Evolutionary conservation across 2,113 vertebrate genomes (phyloP).

Genomic region (Mus musculus): GRCm39 chr16:41547501-41548000

Average conservation of each 20-base stretch:
- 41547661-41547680: neutral
- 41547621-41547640: neutral
- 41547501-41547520: neutral
- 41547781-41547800: neutral
- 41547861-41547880: neutral
- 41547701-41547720: neutral
- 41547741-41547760: neutral
- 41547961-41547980: neutral
- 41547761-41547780: neutral
- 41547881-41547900: neutral
- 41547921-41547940: neutral
- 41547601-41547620: neutral
- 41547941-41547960: neutral
- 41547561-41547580: neutral
- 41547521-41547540: neutral
- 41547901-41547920: neutral
- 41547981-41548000: neutral
- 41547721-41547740: neutral
- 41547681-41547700: neutral
- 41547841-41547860: neutral
- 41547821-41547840: neutral
- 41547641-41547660: neutral
- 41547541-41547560: neutral
- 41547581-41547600: slow-evolving; percentile 35
- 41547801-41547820: neutral